These are phyloP conservation scores for Ypsolopha scabrella DNA, from an alignment of 2,888 invertebrate species.

Conservation along the genomic window DNA sequence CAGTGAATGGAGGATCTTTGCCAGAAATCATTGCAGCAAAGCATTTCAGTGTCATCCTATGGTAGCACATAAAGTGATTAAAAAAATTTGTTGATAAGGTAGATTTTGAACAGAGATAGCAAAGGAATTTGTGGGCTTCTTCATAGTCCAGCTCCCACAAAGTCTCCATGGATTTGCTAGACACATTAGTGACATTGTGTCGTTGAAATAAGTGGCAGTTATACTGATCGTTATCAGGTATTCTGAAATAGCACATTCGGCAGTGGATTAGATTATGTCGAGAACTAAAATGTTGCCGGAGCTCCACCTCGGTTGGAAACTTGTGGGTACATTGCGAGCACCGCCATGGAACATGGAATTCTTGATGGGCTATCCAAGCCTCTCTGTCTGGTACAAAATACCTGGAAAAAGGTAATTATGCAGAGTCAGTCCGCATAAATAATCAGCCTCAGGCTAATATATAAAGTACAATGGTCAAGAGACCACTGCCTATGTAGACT, in stretches of 20 bases:
- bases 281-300: slow-evolving; percentile 39
- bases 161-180: slow-evolving; percentile 32
- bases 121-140: slow-evolving; percentile 34
- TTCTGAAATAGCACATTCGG: slow-evolving; percentile 50
- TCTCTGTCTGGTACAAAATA: slow-evolving; percentile 55
- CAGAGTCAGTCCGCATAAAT: neutral
- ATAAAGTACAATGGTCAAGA: neutral
- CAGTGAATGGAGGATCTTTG: slow-evolving; percentile 39
- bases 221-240: slow-evolving; percentile 46
- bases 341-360: slow-evolving; percentile 55
- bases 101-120: slow-evolving; percentile 46
- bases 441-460: neutral
- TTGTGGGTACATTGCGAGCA: slow-evolving; percentile 55
- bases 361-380: slow-evolving; percentile 41
- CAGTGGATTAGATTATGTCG: slow-evolving; percentile 53
- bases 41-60: slow-evolving; percentile 58
- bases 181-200: slow-evolving; percentile 42
- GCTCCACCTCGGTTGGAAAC: slow-evolving; percentile 33
- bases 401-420: slow-evolving; percentile 26
- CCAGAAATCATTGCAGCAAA: slow-evolving; percentile 46
- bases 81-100: slow-evolving; percentile 36
- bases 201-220: slow-evolving; percentile 48
- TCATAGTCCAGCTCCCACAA: slow-evolving; percentile 48
- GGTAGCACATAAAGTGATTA: slow-evolving; percentile 56
- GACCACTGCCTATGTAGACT: slow-evolving; percentile 10